phyloP scores from a whole-genome alignment of 1,140 invertebrate genomes.

The Atta colombica region DNA sequence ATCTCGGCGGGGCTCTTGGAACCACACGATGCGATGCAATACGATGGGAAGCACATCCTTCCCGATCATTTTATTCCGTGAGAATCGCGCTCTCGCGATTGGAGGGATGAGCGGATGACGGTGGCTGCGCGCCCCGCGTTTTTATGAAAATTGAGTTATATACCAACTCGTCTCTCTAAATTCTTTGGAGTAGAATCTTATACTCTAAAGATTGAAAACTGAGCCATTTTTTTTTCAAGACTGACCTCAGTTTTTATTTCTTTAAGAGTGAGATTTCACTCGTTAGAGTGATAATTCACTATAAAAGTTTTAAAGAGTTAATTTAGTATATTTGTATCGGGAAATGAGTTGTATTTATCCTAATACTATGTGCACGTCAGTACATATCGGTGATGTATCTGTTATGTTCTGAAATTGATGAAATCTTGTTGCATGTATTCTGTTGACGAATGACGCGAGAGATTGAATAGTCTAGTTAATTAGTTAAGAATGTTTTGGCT shows the following conservation, averaged over 20 bases:
- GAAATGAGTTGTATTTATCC: neutral
- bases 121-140: neutral
- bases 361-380: neutral
- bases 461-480: neutral
- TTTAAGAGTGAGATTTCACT: too few species aligned
- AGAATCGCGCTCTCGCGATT: neutral
- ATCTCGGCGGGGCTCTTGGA: slow-evolving; percentile 19
- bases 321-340: neutral
- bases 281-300: too few species aligned
- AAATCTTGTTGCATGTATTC: neutral
- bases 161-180: too few species aligned
- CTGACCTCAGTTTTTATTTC: too few species aligned
- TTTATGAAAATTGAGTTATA: neutral
- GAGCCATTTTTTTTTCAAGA: too few species aligned
- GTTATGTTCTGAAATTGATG: neutral
- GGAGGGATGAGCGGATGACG: neutral
- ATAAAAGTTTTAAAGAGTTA: too few species aligned
- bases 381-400: neutral
- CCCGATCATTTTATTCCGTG: slow-evolving; percentile 20
- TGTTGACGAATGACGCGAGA: neutral
- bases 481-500: too few species aligned
- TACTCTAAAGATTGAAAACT: too few species aligned
- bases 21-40: neutral
- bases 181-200: too few species aligned
- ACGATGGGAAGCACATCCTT: slow-evolving; percentile 8